Evolutionary conservation across 2,113 vertebrate species (phyloP).

Genomic region (Eudorcas thomsonii): DNA sequence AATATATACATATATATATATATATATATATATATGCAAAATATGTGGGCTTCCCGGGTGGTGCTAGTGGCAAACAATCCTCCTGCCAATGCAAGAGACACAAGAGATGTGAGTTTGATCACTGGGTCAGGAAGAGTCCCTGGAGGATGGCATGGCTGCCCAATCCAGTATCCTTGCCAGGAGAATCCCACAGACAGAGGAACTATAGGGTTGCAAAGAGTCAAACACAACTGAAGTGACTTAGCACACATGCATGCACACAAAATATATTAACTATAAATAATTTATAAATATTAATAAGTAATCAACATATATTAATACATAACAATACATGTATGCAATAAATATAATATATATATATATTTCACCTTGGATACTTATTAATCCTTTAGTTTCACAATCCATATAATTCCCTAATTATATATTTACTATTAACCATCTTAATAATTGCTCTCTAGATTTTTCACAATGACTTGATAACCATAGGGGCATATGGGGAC

Average conservation of each 20-base stretch:
- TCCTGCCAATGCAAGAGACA: background rate
- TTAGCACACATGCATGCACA: background rate
- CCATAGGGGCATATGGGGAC: rapidly evolving
- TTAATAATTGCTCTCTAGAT: background rate
- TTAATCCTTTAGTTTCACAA: background rate
- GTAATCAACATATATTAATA: background rate
- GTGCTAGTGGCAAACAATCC: background rate
- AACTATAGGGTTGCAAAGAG: background rate
- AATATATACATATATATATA: background rate
- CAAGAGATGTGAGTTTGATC: background rate
- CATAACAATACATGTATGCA: background rate
- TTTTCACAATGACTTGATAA: background rate
- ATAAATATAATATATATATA: background rate
- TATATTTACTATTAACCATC: background rate
- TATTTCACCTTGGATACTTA: background rate
- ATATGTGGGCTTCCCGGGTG: background rate
- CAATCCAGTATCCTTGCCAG: background rate
- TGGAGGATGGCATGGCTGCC: background rate
- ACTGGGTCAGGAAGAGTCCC: background rate
- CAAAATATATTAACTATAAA: background rate
- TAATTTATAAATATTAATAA: background rate
- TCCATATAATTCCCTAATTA: background rate
- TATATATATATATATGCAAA: background rate
- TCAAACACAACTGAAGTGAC: background rate
- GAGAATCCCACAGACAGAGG: background rate